Evolutionary conservation across 1,140 invertebrate species (phyloP).

Genomic region (Drosophila littoralis): DNA sequence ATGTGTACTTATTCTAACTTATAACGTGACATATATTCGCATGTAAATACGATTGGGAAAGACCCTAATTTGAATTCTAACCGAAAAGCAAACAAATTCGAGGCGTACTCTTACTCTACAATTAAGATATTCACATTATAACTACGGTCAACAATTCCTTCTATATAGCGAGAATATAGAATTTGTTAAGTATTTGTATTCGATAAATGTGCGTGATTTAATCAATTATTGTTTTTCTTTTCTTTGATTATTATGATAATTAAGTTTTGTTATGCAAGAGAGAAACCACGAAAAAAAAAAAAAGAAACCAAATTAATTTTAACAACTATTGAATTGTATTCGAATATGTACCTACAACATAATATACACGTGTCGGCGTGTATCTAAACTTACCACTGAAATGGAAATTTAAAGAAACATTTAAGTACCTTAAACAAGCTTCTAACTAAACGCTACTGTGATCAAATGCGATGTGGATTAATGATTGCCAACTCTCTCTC

Average conservation of each 20-base stretch:
- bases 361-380: slow-evolving; percentile 10
- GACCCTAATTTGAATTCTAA: neutral
- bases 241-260: slow-evolving; percentile 3
- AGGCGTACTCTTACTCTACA: slow-evolving; percentile 6
- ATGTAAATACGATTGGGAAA: slow-evolving; percentile 1
- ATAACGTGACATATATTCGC: neutral
- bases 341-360: slow-evolving; percentile 66
- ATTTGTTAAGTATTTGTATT: slow-evolving; percentile 42
- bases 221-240: neutral
- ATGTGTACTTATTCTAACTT: neutral
- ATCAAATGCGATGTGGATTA: slow-evolving; percentile 15
- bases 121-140: slow-evolving; percentile 23
- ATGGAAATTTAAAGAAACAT: slow-evolving; percentile 73
- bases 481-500: no score
- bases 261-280: slow-evolving; percentile 26
- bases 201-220: slow-evolving; percentile 16
- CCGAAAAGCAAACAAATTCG: neutral
- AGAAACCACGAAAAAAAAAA: neutral
- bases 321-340: slow-evolving; percentile 51
- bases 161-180: slow-evolving; percentile 32
- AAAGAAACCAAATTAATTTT: neutral
- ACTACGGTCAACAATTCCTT: slow-evolving; percentile 44
- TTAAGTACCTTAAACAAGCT: slow-evolving; percentile 74
- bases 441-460: slow-evolving; percentile 59
- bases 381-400: slow-evolving; percentile 67